Conservation (phyloP, 2,888 invertebrate genomes). For the Eupithecia dodoneata region DNA sequence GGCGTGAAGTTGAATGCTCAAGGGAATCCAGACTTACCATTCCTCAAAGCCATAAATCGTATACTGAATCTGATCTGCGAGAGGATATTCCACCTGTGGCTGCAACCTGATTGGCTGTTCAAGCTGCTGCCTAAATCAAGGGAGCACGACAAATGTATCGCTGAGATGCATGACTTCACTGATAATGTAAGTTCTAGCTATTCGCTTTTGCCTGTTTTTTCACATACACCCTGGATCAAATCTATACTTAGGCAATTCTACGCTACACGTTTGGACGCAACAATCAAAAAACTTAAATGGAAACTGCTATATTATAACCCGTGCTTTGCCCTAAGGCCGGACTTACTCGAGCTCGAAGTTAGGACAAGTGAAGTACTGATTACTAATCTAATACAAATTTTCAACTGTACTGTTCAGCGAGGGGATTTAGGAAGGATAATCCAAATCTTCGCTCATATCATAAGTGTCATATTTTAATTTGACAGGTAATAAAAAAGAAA, state of each 20-base stretch:
- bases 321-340: too few species aligned
- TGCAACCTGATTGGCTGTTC: slow-evolving; percentile 84
- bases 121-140: slow-evolving; percentile 76
- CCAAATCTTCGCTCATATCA: not conserved
- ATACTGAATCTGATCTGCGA: slow-evolving; percentile 63
- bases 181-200: slow-evolving; percentile 62
- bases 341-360: too few species aligned
- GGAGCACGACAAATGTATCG: slow-evolving; percentile 77
- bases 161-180: slow-evolving; percentile 85
- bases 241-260: not conserved
- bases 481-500: slow-evolving; percentile 66
- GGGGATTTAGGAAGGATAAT: not conserved
- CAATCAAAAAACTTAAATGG: not conserved
- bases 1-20: slow-evolving; percentile 74
- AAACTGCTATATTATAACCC: too few species aligned
- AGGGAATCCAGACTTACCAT: slow-evolving; percentile 62
- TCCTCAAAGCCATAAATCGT: slow-evolving; percentile 60
- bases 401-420: not conserved
- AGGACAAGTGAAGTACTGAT: too few species aligned
- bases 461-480: slow-evolving; percentile 12
- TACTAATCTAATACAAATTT: too few species aligned
- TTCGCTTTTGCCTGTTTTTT: not conserved
- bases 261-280: not conserved
- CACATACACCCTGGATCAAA: not conserved
- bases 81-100: slow-evolving; percentile 76